Evolutionary conservation across 1,140 invertebrate species (phyloP).

Genomic region (Sesamia nonagrioides): DNA sequence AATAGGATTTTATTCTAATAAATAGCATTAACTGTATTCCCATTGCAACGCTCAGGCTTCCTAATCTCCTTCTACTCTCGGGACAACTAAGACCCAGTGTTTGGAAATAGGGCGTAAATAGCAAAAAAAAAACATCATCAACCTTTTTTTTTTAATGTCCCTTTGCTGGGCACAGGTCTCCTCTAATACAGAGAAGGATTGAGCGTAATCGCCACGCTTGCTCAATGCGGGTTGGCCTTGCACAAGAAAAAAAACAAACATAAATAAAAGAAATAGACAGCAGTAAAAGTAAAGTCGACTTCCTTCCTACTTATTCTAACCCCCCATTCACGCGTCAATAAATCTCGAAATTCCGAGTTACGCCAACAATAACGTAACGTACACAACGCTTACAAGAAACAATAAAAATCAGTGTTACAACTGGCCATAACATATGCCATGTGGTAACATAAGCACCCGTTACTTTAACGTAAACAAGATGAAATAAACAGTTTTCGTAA

Average conservation of each 20-base stretch:
- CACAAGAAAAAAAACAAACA: constrained; percentile 10
- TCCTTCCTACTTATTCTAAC: background rate
- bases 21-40: too few relatives aligned
- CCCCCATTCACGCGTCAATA: constrained; percentile 3
- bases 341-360: constrained; percentile 7
- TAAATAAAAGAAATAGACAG: background rate
- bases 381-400: constrained; percentile 19
- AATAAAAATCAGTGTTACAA: constrained; percentile 25
- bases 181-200: too few relatives aligned
- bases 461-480: constrained; percentile 30
- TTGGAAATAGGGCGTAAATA: background rate
- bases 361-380: constrained; percentile 4
- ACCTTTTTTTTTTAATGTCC: too few relatives aligned
- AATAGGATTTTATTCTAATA: too few relatives aligned
- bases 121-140: background rate
- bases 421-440: constrained; percentile 28
- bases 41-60: too few relatives aligned
- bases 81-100: too few relatives aligned
- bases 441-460: constrained; percentile 6
- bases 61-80: background rate
- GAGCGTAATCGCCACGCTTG: too few relatives aligned
- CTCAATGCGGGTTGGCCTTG: too few relatives aligned
- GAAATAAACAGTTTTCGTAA: constrained; percentile 13
- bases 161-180: too few relatives aligned
- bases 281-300: too few relatives aligned